Base-by-base conservation (phyloP, 92 coral and sea anemone genomes). In the Palythoa caribaeorum region DNA sequence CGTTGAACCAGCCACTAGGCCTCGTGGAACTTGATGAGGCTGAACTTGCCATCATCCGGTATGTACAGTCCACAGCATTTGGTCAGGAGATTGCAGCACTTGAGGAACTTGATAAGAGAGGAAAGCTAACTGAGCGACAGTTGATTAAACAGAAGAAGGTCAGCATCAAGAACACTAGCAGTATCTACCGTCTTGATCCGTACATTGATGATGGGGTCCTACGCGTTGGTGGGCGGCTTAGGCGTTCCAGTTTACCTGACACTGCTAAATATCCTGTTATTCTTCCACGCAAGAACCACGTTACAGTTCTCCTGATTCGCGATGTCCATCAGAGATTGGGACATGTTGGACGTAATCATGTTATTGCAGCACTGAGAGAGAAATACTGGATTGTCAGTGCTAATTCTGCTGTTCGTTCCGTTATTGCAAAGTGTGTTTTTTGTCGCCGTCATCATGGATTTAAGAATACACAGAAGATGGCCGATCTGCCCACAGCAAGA, bases 321-420 rank as follows among this genome's bases (percentile, higher is more conserved):
- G 77, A 84, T 39, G 50, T 84, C 52, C 81, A 84, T 60, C 83
- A 16, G 36, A 63, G 77, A 2, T 51, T 71, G 39, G 88, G 83
- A 36, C 88, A 85, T 53, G 83, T 71, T 39, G 88, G 88, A 48
- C 88, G 69, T 39, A 85, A 85, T 85, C 88, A 85, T 73, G 88
- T 85, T 2, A 85, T 85, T 65, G 63, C 79, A 38, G 79, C 83
- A 12, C 17, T 85, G 60, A 13, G 88, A 70, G 88, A 84, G 55
- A 84, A 84, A 21, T 87, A 87, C 71, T 87, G 90, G 84, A 77
- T 87, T 60, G 60, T 87, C 9, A 59, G 71, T 68, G 86, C 69
- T 74, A 87, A 87, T 36, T 38, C 79, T 3, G 70, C 69, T 47
- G 86, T 87, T 51, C 37, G 89, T n/a, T 79, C 80, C 35, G 89